Base-by-base conservation (phyloP, 64 coral and sea anemone species). In the Orbicella faveolata region DNA sequence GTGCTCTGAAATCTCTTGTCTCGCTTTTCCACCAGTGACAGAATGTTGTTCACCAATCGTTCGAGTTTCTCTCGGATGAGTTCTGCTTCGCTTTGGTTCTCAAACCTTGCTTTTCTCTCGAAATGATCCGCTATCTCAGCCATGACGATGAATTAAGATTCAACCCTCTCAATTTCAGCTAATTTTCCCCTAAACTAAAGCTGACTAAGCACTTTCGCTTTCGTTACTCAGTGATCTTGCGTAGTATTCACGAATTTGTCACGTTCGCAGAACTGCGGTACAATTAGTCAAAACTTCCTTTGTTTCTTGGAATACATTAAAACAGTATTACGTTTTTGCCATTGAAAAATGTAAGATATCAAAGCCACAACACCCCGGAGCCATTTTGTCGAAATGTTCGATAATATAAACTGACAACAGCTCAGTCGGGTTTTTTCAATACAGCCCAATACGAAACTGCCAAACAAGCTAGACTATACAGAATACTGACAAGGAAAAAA, bases 1-100 rank as follows among this genome's bases (percentile, higher is more conserved):
- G 83, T 70, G 68, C 57, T 86, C 63, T 86, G 63, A 70, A 86
- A 86, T 53, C 83, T 35, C 33, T 69, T 9, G 34, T 86, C 83
- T 66, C 52, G 21, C 53, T 81, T 59, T 18, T 34, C 78, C 20
- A 81, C 78, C 15, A 18, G 23, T 61, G 55, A 6, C 78, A 81
- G 21, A 21, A 83, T 62, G 17, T 18, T 62, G 55, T 9, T 23
- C 14, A 68, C 57, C 7, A 83, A 18, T 30, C 3, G 55, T 18
- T 83, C 55, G 57, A 63, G 25, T 36, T 63, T 83, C 63, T 83
- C 16, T 36, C 63, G 63, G 26, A 83, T 63, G 15, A 83, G 20
- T 10, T 83, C 63, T 15, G 57, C 55, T 83, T 83, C 57, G 21
- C 12, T 63, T 3, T 83, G 17, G 25, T 83, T 36, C 16, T 63